Evolutionary conservation across 2,113 vertebrate species (phyloP).

Genomic region (Dinomys branickii): DNA sequence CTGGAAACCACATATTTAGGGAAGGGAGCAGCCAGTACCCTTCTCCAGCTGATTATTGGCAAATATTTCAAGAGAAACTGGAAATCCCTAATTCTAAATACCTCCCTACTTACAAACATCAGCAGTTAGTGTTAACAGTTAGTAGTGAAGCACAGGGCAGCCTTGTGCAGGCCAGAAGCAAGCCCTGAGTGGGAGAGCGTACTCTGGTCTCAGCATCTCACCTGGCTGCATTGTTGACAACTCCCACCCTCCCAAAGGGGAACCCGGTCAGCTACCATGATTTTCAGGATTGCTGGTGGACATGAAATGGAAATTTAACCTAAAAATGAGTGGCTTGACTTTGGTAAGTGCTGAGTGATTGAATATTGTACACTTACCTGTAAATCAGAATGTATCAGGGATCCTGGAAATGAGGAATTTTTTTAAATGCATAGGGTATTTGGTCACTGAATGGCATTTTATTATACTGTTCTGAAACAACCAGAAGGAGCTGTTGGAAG

Average conservation of each 20-base stretch:
- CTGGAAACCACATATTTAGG: neutral
- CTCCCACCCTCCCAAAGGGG: neutral
- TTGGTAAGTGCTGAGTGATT: neutral
- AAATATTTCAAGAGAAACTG: slow-evolving; percentile 19
- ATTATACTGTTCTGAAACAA: neutral
- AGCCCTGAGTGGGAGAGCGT: neutral
- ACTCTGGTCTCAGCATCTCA: neutral
- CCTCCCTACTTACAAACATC: neutral
- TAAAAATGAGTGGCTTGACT: slow-evolving; percentile 31
- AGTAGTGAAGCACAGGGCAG: neutral
- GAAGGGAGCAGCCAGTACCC: neutral
- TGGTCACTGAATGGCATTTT: slow-evolving; percentile 45
- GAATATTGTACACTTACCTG: neutral
- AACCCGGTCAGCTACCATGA: neutral
- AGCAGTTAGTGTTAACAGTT: neutral
- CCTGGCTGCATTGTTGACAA: neutral
- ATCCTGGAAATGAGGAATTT: neutral
- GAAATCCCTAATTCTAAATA: neutral
- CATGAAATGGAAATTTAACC: neutral
- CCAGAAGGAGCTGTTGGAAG: slow-evolving; percentile 2
- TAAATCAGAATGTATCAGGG: neutral
- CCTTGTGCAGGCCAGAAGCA: neutral
- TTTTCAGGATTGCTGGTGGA: neutral
- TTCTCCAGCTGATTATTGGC: neutral
- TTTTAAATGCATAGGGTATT: neutral